phyloP scores from a whole-genome alignment of 2,888 invertebrate species.

The Odiellus spinosus region DNA sequence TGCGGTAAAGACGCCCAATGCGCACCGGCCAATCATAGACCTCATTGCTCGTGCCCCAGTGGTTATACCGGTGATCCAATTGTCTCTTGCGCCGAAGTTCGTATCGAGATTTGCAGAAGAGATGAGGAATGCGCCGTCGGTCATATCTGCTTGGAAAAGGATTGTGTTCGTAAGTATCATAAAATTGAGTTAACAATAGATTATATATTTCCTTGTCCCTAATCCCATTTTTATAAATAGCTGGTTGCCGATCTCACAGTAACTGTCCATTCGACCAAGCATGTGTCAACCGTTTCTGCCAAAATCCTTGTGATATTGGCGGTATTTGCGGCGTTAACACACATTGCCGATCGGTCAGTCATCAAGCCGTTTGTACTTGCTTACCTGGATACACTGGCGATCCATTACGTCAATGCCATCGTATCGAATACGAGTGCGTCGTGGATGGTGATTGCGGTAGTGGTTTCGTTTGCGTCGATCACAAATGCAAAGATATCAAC shows the following conservation, averaged over 20 bases:
- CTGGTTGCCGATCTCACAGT: conserved; percentile 51
- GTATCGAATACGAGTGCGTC: conserved; percentile 18
- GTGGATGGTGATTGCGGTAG: conserved; percentile 20
- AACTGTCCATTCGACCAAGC: conserved; percentile 67
- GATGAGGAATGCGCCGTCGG: conserved; percentile 39
- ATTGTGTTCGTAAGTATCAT: conserved; percentile 18
- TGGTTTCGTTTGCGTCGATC: conserved; percentile 20
- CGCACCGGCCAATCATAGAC: conserved; percentile 52
- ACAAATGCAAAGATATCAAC: conserved; percentile 51
- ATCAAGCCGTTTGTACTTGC: conserved; percentile 65
- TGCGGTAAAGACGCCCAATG: conserved; percentile 78
- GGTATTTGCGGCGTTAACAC: conserved; percentile 44
- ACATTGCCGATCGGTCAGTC: conserved; percentile 46
- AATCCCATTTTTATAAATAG: conserved; percentile 5
- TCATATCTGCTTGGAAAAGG: conserved; percentile 20
- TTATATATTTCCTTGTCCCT: neutral
- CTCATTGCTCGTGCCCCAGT: conserved; percentile 57
- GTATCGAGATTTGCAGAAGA: conserved; percentile 15
- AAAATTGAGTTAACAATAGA: neutral
- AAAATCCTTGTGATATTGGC: conserved; percentile 45
- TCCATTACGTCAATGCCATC: conserved; percentile 30
- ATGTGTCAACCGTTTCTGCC: conserved; percentile 63
- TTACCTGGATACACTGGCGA: conserved; percentile 63
- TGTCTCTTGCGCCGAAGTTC: conserved; percentile 4
- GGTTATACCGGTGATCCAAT: conserved; percentile 68